Base-by-base conservation (phyloP, 2,888 invertebrate species). In the Troglohyphantes excavatus region DNA sequence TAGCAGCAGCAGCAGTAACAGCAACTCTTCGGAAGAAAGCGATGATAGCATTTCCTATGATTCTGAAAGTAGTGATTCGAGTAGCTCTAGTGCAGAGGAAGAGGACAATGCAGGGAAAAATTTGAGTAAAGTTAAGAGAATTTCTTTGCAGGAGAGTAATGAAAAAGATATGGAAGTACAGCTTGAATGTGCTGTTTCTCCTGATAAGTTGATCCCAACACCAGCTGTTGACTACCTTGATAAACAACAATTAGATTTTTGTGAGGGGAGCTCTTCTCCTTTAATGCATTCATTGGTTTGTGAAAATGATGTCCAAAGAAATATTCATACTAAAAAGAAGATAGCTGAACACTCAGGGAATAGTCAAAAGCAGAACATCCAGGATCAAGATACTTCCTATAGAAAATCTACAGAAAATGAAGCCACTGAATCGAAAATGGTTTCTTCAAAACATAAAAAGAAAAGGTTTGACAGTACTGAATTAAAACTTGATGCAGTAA, bases 1-100 rank as follows among this genome's bases (percentile, higher is more conserved):
- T 19, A 88, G 73, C 43, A 68, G 73, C 33, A 53, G 67, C 2
- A 85, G 90, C 27, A 65, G 65, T 11, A 87, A 78, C 17, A 81
- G 75, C 29, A 39, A 68, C 46, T 67, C 67, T 43, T 33, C 59
- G 13, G 72, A 79, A 17, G 39, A 23, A 9, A 39, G 43, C n/a
- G 26, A 27, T n/a, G 43, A 23, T 11, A 43, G 53, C n/a, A 73
- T 43, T 63, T 53, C 46, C 59, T 78, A 78, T 63, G 79, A 72
- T n/a, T 53, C 39, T 27, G 68, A 29, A n/a, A 63, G 43, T 23
- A 85, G 70, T 43, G 46, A 46, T 43, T 46, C 82, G 19, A 53
- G 76, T n/a, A 70, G 89, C 23, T 46, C 46, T 3, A 82, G 67
- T 29, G 63, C n/a, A 78, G 65, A 72, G 19, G 27, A 65, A 43